A percentile compares a stretch with the other conserved stretches of the same genome.
Conservation (phyloP, 2,113 vertebrate genomes). For the Noctilio leporinus region DNA sequence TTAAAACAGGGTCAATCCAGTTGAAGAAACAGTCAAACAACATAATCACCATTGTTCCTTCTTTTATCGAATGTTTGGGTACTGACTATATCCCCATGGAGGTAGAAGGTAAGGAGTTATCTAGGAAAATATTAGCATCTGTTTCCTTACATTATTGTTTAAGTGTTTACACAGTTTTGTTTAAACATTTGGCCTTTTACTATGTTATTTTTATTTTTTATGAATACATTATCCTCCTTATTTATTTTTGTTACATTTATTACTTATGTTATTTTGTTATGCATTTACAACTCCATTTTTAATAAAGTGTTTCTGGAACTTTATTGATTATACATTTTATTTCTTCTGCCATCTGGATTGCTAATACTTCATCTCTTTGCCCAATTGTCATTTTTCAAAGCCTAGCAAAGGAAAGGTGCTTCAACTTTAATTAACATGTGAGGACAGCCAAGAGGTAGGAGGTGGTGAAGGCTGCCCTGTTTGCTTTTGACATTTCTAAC, state of each 20-base stretch:
- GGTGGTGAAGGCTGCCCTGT: background rate
- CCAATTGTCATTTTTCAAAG: background rate
- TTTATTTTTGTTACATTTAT: slow-evolving; percentile 92
- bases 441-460: background rate
- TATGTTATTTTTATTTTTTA: slow-evolving; percentile 88
- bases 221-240: slow-evolving; percentile 90
- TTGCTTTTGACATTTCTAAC: background rate
- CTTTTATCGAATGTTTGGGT: slow-evolving; percentile 73
- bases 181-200: slow-evolving; percentile 85
- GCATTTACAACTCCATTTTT: slow-evolving; percentile 92
- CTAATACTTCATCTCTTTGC: background rate
- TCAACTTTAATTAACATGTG: background rate
- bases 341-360: background rate
- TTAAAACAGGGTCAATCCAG: slow-evolving; percentile 61
- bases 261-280: slow-evolving; percentile 93
- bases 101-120: slow-evolving; percentile 65
- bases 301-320: slow-evolving; percentile 93
- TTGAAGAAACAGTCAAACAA: slow-evolving; percentile 61
- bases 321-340: slow-evolving; percentile 66
- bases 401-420: background rate
- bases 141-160: slow-evolving; percentile 80
- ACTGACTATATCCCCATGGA: slow-evolving; percentile 65
- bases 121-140: slow-evolving; percentile 80
- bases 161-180: slow-evolving; percentile 82
- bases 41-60: slow-evolving; percentile 72